A percentile compares a stretch with the other conserved stretches of the same genome.
Conservation (phyloP, 2,113 vertebrate species). For the Rhabdornis inornatus region DNA sequence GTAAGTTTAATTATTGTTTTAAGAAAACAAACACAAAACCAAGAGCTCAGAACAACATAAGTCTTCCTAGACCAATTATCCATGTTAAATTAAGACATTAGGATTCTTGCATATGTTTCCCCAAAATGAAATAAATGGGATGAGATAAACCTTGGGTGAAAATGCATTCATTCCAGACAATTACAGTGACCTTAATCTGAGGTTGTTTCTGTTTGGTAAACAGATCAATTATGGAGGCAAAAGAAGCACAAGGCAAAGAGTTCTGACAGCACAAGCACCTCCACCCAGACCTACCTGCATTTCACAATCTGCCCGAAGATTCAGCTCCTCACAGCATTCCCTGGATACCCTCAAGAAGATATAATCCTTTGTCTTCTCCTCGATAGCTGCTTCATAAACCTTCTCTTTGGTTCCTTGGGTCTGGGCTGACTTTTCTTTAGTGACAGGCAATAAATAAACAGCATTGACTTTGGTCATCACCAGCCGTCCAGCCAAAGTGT, state of each 20-base stretch:
- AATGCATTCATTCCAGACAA: not conserved
- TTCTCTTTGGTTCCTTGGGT: conserved; percentile 94
- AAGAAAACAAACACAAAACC: conserved; percentile 59
- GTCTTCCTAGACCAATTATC: conserved; percentile 34
- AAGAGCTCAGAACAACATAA: not conserved
- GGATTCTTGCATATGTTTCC: not conserved
- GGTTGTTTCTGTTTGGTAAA: not conserved
- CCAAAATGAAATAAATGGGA: not conserved
- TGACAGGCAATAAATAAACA: conserved; percentile 90
- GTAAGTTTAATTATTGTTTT: conserved; percentile 50
- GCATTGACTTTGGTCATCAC: conserved; percentile 99
- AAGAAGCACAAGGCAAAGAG: not conserved
- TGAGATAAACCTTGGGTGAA: not conserved
- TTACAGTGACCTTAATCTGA: not conserved
- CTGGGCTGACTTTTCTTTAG: conserved; percentile 82
- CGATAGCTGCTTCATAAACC: conserved; percentile 95
- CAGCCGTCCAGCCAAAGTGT: conserved; percentile 94
- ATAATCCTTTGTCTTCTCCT: conserved; percentile 99
- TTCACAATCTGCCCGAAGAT: conserved; percentile 88
- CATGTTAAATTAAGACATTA: conserved; percentile 38
- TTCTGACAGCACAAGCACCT: not conserved
- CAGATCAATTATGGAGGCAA: not conserved
- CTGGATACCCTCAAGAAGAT: conserved; percentile 97
- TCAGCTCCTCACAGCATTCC: conserved; percentile 93
- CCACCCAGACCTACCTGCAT: conserved; percentile 80